phyloP scores from a whole-genome alignment of 2,113 vertebrate species.

The Acanthisitta chloris region DNA sequence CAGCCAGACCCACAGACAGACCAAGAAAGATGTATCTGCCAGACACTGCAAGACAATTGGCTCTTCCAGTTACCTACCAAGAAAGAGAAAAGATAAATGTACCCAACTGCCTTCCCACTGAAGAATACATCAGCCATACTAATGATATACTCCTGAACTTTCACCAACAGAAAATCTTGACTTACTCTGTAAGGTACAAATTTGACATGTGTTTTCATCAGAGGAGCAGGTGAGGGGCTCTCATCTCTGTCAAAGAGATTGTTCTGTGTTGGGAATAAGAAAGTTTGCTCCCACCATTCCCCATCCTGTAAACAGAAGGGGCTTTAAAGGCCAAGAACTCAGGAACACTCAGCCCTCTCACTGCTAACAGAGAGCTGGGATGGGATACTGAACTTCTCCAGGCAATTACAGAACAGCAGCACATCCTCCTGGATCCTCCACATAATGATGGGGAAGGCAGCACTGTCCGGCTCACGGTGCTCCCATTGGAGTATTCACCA shows the following conservation, averaged over 20 bases:
- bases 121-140: background rate
- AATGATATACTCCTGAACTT: rapidly evolving
- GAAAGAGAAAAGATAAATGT: background rate
- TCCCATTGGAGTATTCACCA: background rate
- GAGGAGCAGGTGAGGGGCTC: background rate
- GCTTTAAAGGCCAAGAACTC: background rate
- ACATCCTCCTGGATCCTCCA: background rate
- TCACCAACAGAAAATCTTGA: background rate
- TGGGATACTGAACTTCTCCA: background rate
- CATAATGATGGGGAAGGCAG: rapidly evolving
- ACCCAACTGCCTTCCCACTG: background rate
- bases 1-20: slow-evolving; percentile 72
- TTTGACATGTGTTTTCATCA: background rate
- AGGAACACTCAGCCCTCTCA: background rate
- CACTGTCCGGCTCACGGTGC: background rate
- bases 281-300: background rate
- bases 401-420: background rate
- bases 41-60: slow-evolving; percentile 78
- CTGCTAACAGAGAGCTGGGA: rapidly evolving
- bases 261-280: background rate
- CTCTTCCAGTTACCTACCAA: slow-evolving; percentile 74
- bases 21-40: slow-evolving; percentile 78
- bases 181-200: background rate
- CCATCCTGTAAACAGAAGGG: background rate
- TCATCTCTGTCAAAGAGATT: background rate